Percentiles rank a stretch among this genome's conserved stretches.
Evolutionary conservation across 2,797 vertebrate species (phyloP).

Genomic region (Thamnophis elegans): DNA sequence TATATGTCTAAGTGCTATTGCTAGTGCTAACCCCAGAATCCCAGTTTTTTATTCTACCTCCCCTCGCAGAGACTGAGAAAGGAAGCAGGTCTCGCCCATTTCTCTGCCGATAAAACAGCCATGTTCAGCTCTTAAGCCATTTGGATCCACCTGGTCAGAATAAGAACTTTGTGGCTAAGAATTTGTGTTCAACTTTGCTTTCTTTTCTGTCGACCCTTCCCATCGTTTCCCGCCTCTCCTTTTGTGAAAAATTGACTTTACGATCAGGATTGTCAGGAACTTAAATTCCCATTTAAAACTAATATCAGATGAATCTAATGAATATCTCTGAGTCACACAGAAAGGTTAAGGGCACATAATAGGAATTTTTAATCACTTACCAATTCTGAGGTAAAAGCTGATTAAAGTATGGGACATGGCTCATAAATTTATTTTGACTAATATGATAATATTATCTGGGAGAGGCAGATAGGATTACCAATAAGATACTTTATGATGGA

Average conservation of each 20-base stretch:
- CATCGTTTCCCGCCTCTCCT: neutral
- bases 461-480: neutral
- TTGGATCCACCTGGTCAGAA: too few relatives aligned
- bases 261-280: neutral
- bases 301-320: neutral
- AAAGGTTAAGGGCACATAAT: neutral
- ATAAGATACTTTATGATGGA: neutral
- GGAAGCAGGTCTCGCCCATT: neutral
- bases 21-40: neutral
- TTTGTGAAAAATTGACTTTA: neutral
- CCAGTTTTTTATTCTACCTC: neutral
- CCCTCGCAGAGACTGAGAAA: neutral
- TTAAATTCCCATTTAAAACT: neutral
- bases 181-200: neutral
- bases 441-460: neutral
- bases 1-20: too few relatives aligned
- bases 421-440: neutral
- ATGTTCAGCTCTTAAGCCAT: neutral
- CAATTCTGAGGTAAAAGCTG: neutral
- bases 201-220: neutral
- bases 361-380: neutral
- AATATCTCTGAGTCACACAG: neutral
- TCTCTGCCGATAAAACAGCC: neutral
- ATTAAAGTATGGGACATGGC: neutral
- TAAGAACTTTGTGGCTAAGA: neutral